Percentiles rank a stretch among this genome's conserved stretches.
Conservation (phyloP, 2,797 vertebrate genomes). For the Acanthurus tractus region DNA sequence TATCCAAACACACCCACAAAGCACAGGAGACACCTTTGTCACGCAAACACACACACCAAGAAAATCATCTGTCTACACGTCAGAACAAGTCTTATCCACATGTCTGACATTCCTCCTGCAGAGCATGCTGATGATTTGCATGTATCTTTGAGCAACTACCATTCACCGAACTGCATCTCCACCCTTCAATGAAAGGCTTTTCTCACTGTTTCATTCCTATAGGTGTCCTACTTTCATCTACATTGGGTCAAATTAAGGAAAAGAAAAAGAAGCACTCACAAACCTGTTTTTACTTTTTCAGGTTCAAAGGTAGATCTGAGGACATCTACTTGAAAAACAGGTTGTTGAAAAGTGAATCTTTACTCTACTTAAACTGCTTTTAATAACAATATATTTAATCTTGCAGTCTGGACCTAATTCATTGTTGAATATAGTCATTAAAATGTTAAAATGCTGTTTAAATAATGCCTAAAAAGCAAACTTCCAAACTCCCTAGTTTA, state of each 20-base stretch:
- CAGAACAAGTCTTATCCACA: conserved; percentile 59
- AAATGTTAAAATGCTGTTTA: neutral
- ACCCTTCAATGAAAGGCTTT: neutral
- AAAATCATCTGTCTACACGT: conserved; percentile 13
- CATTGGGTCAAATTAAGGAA: neutral
- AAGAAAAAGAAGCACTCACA: neutral
- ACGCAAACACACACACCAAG: neutral
- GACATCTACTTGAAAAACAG: no score
- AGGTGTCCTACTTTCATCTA: neutral
- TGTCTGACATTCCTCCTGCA: conserved; percentile 64
- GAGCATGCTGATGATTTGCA: neutral
- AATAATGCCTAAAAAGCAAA: neutral
- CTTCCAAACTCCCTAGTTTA: neutral
- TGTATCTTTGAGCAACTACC: neutral
- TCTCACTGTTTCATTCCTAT: neutral
- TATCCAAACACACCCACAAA: conserved; percentile 48
- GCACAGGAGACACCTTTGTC: conserved; percentile 27
- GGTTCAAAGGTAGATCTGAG: neutral
- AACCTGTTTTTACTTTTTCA: neutral
- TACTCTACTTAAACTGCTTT: neutral
- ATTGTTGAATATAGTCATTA: no score
- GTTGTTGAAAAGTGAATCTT: neutral
- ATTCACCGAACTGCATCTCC: neutral
- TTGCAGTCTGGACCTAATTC: no score
- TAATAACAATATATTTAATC: neutral